Evolutionary conservation across 2,888 invertebrate species (phyloP).

Genomic region (Pachymerium ferrugineum): DNA sequence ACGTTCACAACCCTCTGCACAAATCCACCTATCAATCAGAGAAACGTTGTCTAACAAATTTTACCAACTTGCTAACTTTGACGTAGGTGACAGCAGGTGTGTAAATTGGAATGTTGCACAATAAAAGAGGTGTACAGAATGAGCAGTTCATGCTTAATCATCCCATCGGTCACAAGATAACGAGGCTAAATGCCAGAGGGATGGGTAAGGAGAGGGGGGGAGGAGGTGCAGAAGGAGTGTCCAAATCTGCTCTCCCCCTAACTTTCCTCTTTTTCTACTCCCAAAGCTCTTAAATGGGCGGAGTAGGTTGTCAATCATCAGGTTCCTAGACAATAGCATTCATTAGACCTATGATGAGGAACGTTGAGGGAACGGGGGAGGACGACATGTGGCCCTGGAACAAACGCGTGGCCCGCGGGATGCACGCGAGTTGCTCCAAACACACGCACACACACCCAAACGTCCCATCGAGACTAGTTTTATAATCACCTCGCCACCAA

Average conservation of each 20-base stretch:
- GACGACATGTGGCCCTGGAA: constrained; percentile 24
- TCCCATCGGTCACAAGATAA: constrained; percentile 25
- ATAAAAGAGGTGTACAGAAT: constrained; percentile 13
- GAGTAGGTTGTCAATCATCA: not conserved
- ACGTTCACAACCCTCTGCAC: not conserved
- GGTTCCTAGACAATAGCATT: not conserved
- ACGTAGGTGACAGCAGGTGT: not conserved
- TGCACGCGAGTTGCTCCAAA: constrained; percentile 25
- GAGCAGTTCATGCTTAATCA: constrained; percentile 27
- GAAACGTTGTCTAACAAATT: not conserved
- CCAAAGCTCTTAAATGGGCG: constrained; percentile 22
- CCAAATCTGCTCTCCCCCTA: constrained; percentile 17
- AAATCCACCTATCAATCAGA: not conserved
- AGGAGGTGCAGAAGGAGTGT: constrained; percentile 13
- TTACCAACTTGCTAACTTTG: not conserved
- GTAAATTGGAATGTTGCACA: not conserved
- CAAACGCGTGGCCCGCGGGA: constrained; percentile 25
- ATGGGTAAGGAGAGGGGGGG: too few relatives aligned
- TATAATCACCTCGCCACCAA: not conserved
- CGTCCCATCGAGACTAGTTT: not conserved
- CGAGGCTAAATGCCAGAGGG: constrained; percentile 12
- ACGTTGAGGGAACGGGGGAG: not conserved
- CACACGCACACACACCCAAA: constrained; percentile 24
- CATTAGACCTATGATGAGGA: constrained; percentile 23
- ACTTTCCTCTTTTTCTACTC: constrained; percentile 4